Conservation (phyloP, 1,140 invertebrate genomes). For the Belonocnema kinseyi region DNA sequence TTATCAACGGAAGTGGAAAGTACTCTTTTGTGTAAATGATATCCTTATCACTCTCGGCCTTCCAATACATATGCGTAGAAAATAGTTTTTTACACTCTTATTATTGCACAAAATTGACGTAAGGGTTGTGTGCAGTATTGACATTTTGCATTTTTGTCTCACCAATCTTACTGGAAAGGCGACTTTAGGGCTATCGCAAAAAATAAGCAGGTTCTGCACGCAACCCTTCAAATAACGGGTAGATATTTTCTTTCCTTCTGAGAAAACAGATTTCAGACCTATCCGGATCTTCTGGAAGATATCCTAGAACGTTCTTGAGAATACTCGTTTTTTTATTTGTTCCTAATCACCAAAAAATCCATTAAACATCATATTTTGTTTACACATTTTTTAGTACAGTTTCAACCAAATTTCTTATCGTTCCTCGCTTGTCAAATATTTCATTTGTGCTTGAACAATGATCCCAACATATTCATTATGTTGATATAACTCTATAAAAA, state of each 20-base stretch:
- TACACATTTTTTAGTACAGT: too few relatives aligned
- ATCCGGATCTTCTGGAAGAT: not conserved
- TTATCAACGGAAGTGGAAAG: not conserved
- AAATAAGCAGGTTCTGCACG: not conserved
- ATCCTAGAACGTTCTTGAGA: not conserved
- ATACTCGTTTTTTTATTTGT: not conserved
- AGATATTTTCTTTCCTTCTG: not conserved
- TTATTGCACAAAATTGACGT: constrained; percentile 15
- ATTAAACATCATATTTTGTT: too few relatives aligned
- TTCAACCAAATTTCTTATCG: too few relatives aligned
- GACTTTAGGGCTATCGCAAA: not conserved
- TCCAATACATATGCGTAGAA: constrained; percentile 18
- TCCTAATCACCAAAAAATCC: too few relatives aligned
- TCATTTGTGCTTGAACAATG: not conserved
- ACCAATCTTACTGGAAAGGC: not conserved
- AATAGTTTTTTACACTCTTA: constrained; percentile 4
- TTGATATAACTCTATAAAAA: constrained; percentile 12
- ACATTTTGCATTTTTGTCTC: constrained; percentile 9
- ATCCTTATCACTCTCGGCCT: constrained; percentile 6
- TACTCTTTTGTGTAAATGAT: not conserved
- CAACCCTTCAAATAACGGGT: constrained; percentile 6
- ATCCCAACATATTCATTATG: constrained; percentile 5
- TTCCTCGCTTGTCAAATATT: not conserved
- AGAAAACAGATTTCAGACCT: not conserved
- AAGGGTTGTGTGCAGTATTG: constrained; percentile 6